Base-by-base conservation (phyloP, 2,113 vertebrate genomes). In the Alectura lathami region DNA sequence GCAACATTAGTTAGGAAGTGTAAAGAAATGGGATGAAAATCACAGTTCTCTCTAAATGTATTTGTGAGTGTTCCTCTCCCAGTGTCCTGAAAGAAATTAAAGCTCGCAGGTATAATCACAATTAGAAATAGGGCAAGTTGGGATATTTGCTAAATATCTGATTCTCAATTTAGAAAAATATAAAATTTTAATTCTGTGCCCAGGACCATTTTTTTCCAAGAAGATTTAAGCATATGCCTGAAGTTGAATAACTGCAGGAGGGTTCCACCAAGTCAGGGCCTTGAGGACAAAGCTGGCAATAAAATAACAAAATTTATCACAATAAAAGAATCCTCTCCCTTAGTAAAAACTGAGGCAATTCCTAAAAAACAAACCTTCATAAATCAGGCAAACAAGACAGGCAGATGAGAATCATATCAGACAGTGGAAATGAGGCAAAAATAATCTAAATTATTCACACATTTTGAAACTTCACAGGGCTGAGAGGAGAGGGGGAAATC, bases 331-430 rank as follows among this genome's bases (percentile, higher is more conserved):
- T 1, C 34, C 0, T 75, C 38, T 80, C 17, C 45, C 30, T 53
- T 59, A 22, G 64, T 84, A 40, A 94, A 95, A 95, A 47, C 0
- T 1, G 51, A 95, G 38, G 56, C 51, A 78, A 70, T 47, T 16
- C 43, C 68, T 86, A 54, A 88, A 89, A 84, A 94, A 34, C 38
- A 87, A 94, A 70, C 64, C 67, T 88, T 83, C 72, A 78, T 90
- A 88, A 86, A 93, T 93, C 89, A 93, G 85, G 64, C 63, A 95
- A 95, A 96, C 68, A 51, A 95, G 93, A 70, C 59, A 88, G 59
- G 51, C 88, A 94, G 85, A 86, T 75, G 60, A 93, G 69, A 91
- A 81, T 91, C 43, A 17, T 63, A 88, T 45, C 60, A 70, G 79
- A 64, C 51, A 67, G 51, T 54, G 76, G 72, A 95, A 96, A 95